Base-by-base conservation (phyloP, 1,140 invertebrate genomes). In the Papilio aristodemus region DNA sequence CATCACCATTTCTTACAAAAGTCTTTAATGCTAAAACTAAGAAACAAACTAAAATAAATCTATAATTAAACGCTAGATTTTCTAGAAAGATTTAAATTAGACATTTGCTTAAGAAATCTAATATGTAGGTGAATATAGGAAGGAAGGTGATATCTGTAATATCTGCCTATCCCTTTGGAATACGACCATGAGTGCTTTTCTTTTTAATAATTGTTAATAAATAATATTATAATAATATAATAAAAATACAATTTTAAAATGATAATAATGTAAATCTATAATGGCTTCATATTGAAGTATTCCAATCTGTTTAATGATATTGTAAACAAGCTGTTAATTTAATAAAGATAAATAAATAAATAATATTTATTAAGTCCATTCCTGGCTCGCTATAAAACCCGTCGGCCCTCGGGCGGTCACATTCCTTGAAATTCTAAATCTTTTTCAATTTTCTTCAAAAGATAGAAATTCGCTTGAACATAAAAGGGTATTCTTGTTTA, bases 401-500 rank as follows among this genome's bases (percentile, higher is more conserved):
- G 9, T 50, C 46, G 1, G 46, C 7, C 46, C 46, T 19, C 19
- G 22, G 46, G 46, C 46, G 19, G 46, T 4, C 14, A 46, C 46
- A 19, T 50, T 17, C 46, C 19, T 50, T 50, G 46, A 50, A 50
- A 17, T 22, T 50, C 9, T 50, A 50, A 50, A 17, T 50, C 10
- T 19, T 50, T 50, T 50, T 22, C 19, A 50, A 50, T 50, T 50
- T 25, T 50, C 46, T 50, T 50, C 46, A 19, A 50, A 32, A 22
- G 19, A 50, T 22, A 22, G 17, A 50, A 50, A n/a, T n/a, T n/a
- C n/a, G n/a, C 4, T 50, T 50, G 10, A 50, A 50, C 17, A 50
- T 10, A 50, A 50, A 50, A 50, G 46, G 46, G 46, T 50, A 46
- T 46, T 46, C 41, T 50, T 50, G 46, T 50, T 50, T 22, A 50